Conservation (phyloP, 2,113 vertebrate genomes). For the Collichthys lucidus region DNA sequence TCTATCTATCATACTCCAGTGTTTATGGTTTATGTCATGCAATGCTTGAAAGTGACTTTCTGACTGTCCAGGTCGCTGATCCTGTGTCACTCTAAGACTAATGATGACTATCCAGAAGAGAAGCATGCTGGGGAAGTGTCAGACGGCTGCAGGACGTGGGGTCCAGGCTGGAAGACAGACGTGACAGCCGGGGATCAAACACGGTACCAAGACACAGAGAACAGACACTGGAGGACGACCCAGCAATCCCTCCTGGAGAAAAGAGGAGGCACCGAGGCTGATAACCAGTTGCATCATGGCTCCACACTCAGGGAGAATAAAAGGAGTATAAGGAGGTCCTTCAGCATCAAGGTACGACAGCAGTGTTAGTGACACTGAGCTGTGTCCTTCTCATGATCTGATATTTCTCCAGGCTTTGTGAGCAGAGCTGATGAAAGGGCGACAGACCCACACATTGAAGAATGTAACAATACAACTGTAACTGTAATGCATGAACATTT, state of each 20-base stretch:
- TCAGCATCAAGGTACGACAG: slow-evolving; percentile 89
- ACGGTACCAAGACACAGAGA: slow-evolving; percentile 62
- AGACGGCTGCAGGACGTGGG: slow-evolving; percentile 66
- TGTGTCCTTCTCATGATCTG: background rate
- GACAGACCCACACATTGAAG: no score
- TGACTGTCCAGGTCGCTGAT: slow-evolving; percentile 89
- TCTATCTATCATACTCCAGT: background rate
- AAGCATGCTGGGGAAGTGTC: slow-evolving; percentile 75
- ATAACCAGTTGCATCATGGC: slow-evolving; percentile 9
- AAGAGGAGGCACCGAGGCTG: slow-evolving; percentile 15
- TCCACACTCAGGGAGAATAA: slow-evolving; percentile 53
- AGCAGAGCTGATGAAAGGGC: background rate
- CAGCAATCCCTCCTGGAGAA: slow-evolving; percentile 41
- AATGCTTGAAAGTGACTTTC: background rate
- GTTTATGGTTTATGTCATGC: background rate
- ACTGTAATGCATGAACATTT: no score
- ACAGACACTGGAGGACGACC: slow-evolving; percentile 62
- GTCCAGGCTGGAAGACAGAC: slow-evolving; percentile 23
- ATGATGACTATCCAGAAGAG: slow-evolving; percentile 87
- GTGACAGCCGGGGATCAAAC: slow-evolving; percentile 53
- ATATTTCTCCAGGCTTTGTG: background rate
- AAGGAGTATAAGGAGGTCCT: slow-evolving; percentile 78
- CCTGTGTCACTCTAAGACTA: slow-evolving; percentile 88
- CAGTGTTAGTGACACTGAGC: background rate
- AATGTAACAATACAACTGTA: no score